Percentiles rank a stretch among this genome's conserved stretches.
Conservation (phyloP, 2,888 invertebrate genomes). For the Brachyptera putata region DNA sequence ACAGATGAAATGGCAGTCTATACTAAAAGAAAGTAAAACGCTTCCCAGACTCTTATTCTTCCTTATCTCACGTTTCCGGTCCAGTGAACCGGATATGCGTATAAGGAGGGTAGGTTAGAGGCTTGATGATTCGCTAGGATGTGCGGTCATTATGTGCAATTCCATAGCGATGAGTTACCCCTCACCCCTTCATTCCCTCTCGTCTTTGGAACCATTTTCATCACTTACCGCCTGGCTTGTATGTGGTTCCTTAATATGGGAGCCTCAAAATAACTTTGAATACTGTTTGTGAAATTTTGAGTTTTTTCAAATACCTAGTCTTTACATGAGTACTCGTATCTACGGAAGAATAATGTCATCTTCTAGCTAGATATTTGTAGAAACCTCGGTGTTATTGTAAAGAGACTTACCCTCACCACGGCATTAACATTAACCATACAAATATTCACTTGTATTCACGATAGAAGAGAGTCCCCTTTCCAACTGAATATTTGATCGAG, state of each 20-base stretch:
- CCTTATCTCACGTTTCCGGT: conserved; percentile 48
- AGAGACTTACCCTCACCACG: too few relatives aligned
- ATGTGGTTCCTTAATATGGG: not conserved
- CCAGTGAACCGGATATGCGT: conserved; percentile 47
- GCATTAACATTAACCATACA: too few relatives aligned
- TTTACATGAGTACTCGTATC: too few relatives aligned
- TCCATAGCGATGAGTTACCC: conserved; percentile 17
- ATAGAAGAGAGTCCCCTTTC: too few relatives aligned
- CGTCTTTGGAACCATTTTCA: not conserved
- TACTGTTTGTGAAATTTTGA: not conserved
- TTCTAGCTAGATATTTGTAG: too few relatives aligned
- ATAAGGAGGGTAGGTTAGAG: conserved; percentile 32
- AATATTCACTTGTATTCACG: too few relatives aligned
- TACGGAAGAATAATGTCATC: too few relatives aligned
- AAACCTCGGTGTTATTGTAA: too few relatives aligned
- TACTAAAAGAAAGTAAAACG: conserved; percentile 19
- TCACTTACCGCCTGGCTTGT: not conserved
- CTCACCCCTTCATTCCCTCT: not conserved
- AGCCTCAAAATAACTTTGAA: not conserved
- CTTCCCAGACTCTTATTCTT: conserved; percentile 26
- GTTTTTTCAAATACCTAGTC: too few relatives aligned
- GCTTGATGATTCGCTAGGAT: conserved; percentile 27
- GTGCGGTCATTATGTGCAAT: conserved; percentile 30
- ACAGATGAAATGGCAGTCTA: conserved; percentile 14
- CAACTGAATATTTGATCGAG: too few relatives aligned